Evolutionary conservation across 2,888 invertebrate genomes (phyloP).

Genomic region (Dioctria linearis): DNA sequence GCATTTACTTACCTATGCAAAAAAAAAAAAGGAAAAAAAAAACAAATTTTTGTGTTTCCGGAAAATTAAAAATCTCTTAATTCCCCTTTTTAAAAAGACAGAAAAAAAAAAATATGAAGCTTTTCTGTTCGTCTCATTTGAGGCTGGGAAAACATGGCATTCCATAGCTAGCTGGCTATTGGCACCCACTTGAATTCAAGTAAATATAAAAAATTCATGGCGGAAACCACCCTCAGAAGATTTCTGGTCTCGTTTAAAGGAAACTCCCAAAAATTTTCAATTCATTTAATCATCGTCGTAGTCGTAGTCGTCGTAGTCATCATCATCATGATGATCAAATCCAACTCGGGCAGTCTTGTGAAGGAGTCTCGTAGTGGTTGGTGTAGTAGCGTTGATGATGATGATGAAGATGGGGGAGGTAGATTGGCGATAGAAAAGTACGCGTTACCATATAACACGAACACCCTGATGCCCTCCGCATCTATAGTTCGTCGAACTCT

Average conservation of each 20-base stretch:
- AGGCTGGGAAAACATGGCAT: not conserved
- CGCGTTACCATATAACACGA: not conserved
- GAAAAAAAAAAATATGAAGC: not conserved
- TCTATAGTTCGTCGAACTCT: constrained; percentile 36
- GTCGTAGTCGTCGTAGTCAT: constrained; percentile 7
- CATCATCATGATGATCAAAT: constrained; percentile 53
- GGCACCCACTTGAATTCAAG: not conserved
- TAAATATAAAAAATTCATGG: constrained; percentile 48
- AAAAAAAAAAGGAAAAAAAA: no score
- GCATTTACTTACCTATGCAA: not conserved
- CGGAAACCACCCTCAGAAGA: constrained; percentile 39
- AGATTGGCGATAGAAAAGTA: no score
- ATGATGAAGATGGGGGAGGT: not conserved
- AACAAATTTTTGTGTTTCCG: constrained; percentile 2
- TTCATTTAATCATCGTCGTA: constrained; percentile 58
- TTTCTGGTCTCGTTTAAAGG: constrained; percentile 24
- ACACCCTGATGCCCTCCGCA: not conserved
- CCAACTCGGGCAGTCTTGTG: not conserved
- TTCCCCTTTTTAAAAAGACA: not conserved
- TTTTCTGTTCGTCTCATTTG: not conserved
- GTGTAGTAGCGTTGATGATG: not conserved
- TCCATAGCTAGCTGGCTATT: not conserved
- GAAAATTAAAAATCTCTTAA: constrained; percentile 39
- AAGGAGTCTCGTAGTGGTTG: no score
- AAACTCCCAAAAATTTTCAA: constrained; percentile 55